phyloP scores from a whole-genome alignment of 2,113 vertebrate genomes.

The Chauna torquata region DNA sequence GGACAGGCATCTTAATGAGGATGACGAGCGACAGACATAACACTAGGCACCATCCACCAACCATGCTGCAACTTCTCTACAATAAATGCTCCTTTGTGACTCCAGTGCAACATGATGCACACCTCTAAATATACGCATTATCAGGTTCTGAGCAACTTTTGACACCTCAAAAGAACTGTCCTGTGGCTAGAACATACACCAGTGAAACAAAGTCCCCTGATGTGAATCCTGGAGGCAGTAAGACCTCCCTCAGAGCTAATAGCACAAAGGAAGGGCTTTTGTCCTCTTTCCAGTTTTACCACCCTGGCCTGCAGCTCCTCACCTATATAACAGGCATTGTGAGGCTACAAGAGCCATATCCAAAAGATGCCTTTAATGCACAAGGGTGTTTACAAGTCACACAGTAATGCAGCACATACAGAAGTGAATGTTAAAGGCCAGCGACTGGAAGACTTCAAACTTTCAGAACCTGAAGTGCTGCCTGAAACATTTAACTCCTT shows the following conservation, averaged over 20 bases:
- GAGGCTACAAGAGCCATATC: not conserved
- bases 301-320: not conserved
- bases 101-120: not conserved
- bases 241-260: not conserved
- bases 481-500: not conserved
- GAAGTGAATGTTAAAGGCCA: not conserved
- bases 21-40: not conserved
- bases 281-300: not conserved
- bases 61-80: not conserved
- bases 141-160: not conserved
- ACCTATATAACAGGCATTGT: not conserved
- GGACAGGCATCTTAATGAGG: not conserved
- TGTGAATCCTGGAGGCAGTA: not conserved
- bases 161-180: not conserved
- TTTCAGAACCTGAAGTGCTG: not conserved
- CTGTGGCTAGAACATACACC: accelerated
- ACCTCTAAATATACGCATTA: not conserved
- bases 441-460: not conserved
- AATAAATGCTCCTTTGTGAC: not conserved
- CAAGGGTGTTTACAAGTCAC: not conserved
- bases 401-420: not conserved
- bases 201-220: not conserved
- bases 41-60: not conserved
- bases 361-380: not conserved
- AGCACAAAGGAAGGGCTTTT: not conserved